Evolutionary conservation across 2,888 invertebrate genomes (phyloP), one percentile per base, ranked within the genome.

Genomic region (Electrophaes corylata): DNA sequence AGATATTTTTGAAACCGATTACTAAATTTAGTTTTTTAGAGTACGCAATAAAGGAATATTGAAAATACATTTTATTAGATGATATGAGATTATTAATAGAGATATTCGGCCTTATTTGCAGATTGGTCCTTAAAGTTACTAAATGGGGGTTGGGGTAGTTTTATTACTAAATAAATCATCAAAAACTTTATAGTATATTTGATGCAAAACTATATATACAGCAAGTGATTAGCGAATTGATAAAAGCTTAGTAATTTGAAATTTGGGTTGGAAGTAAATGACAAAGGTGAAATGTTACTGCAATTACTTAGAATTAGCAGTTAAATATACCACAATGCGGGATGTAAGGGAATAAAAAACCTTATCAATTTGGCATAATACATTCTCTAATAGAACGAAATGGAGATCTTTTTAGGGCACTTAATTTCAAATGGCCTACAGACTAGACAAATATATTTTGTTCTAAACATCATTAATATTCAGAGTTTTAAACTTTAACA

Each of bases 111-210:
- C 73, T 74, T 81, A 80, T 78, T 79, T 75, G 82, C 79, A 79
- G 68, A 75, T 88, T 87, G 88, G 87, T 87, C 88, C 86, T 87
- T 86, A 65, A 69, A 73, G 74, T 71, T 73, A 78, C 75, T 79
- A 84, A 74, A 16, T 73, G 76, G 66, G 60, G 45, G 59, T 63
- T 62, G 57, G 53, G 23, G 14, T n/a, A 16, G 18, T 31, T 29
- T 35, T 10, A 47, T 31, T 16, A 18, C 18, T 18, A 50, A 1
- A 45, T 20, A 12, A 40, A 33, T 39, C 26, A 40, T 45, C 39
- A 29, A 29, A 29, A 10, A 2, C 10, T 6, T 10, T 8, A 26
- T 0, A 4, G 20, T 20, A 20, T 20, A 6, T 40, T 40, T n/a
- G 31, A 19, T 20, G 14, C 11, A 33, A 19, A n/a, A 11, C 43